Evolutionary conservation across 23 tunicate species (phyloP).

Genomic region (Oikopleura vanhoeffeni): DNA sequence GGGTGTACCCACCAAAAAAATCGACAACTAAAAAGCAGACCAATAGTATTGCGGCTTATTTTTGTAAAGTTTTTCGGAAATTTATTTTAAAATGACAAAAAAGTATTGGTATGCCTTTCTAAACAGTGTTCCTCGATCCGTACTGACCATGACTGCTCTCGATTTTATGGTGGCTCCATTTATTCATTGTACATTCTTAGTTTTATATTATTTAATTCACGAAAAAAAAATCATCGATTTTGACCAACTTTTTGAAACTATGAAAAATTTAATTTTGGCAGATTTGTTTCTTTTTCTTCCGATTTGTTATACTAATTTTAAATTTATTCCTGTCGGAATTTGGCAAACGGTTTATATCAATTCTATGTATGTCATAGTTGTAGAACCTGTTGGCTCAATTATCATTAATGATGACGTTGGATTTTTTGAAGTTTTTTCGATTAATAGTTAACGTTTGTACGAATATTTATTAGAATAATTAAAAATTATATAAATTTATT

Average conservation of each 20-base stretch:
- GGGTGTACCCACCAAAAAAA: no score
- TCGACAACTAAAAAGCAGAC: no score
- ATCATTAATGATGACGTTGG: not conserved
- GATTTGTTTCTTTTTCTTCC: not conserved
- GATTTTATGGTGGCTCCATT: conserved; percentile 5
- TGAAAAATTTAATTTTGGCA: not conserved
- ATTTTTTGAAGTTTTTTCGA: no score
- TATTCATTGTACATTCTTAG: not conserved
- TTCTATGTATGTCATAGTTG: not conserved
- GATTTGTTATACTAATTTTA: conserved; percentile 2
- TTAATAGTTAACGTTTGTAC: no score
- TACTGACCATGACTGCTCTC: not conserved
- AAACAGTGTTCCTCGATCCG: not conserved
- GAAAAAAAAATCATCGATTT: not conserved
- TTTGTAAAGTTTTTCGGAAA: no score
- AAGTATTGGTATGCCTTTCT: not conserved
- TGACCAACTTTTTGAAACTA: not conserved
- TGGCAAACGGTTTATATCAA: conserved; percentile 14
- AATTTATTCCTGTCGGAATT: not conserved
- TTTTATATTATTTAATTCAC: not conserved
- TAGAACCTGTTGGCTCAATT: not conserved
- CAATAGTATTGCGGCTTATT: no score
- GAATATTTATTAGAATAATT: no score
- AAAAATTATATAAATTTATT: no score
- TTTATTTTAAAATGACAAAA: no score